A percentile compares a stretch with the other conserved stretches of the same genome.
Conservation (phyloP, 2,797 vertebrate genomes). For the Strix occidentalis region DNA sequence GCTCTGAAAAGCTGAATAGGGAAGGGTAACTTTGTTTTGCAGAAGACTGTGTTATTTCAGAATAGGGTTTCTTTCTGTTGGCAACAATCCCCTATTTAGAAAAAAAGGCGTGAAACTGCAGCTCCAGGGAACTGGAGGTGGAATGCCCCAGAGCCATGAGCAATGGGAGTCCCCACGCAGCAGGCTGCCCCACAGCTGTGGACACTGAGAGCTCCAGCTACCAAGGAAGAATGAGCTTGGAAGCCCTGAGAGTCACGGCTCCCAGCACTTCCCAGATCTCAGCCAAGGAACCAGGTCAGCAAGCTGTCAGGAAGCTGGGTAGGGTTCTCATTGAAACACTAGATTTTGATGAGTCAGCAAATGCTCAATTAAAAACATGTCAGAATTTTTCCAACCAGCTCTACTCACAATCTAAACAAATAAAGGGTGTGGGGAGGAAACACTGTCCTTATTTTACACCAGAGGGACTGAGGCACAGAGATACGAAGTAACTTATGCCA, state of each 20-base stretch:
- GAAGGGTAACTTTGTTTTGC: not conserved
- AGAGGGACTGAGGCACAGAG: not conserved
- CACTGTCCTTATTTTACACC: constrained; percentile 20
- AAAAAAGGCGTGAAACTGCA: not conserved
- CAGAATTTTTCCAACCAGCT: constrained; percentile 33
- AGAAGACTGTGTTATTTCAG: not conserved
- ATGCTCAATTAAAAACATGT: constrained; percentile 37
- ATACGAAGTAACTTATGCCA: not conserved
- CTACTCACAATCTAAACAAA: constrained; percentile 42
- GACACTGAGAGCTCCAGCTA: not conserved
- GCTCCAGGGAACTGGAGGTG: not conserved
- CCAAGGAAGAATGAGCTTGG: not conserved
- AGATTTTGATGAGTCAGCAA: constrained; percentile 56
- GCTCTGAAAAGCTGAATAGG: not conserved
- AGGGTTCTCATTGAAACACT: constrained; percentile 28
- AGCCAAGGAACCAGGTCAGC: constrained; percentile 55
- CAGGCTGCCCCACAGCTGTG: constrained; percentile 15
- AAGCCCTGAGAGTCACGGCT: constrained; percentile 33
- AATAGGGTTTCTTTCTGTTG: not conserved
- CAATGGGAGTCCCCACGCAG: not conserved
- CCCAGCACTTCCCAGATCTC: constrained; percentile 45
- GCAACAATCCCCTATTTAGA: not conserved
- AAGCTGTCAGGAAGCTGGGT: constrained; percentile 48
- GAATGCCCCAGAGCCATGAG: not conserved
- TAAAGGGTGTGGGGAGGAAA: constrained; percentile 27